A percentile compares a stretch with the other conserved stretches of the same genome.
Conservation (phyloP, 2,888 invertebrate genomes). For the Philereme vetulata region DNA sequence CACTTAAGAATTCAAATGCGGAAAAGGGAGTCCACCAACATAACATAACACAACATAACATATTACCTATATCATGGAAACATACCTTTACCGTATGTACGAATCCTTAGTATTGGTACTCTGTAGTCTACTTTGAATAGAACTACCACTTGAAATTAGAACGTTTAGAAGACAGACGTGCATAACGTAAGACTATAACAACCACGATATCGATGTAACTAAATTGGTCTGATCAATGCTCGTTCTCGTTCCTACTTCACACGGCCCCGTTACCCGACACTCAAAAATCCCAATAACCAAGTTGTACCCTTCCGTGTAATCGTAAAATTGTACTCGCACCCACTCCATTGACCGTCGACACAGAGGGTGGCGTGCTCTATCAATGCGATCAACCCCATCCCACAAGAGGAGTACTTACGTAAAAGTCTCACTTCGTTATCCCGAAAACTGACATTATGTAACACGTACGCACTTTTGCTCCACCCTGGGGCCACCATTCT, state of each 20-base stretch:
- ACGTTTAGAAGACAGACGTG: too few relatives aligned
- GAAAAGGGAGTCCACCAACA: too few relatives aligned
- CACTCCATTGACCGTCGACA: conserved; percentile 33
- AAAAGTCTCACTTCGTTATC: background rate
- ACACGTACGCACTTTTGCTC: background rate
- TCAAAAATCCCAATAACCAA: conserved; percentile 26
- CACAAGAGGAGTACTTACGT: conserved; percentile 3
- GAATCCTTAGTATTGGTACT: too few relatives aligned
- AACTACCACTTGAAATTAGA: too few relatives aligned
- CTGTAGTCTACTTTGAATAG: too few relatives aligned
- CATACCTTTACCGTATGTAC: too few relatives aligned
- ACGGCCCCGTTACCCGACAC: conserved; percentile 23
- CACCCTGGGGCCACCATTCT: background rate
- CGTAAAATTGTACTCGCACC: conserved; percentile 35
- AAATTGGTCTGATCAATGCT: conserved; percentile 8
- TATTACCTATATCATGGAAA: too few relatives aligned
- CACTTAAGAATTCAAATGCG: too few relatives aligned
- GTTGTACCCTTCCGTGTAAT: conserved; percentile 33
- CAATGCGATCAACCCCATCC: conserved; percentile 41
- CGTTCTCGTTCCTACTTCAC: conserved; percentile 20
- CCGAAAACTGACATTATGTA: background rate
- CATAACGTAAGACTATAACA: too few relatives aligned
- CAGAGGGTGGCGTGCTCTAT: conserved; percentile 45
- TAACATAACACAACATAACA: too few relatives aligned
- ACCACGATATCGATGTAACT: background rate